phyloP scores from a whole-genome alignment of 1,140 invertebrate species.

The Drosophila sulfurigaster region DNA sequence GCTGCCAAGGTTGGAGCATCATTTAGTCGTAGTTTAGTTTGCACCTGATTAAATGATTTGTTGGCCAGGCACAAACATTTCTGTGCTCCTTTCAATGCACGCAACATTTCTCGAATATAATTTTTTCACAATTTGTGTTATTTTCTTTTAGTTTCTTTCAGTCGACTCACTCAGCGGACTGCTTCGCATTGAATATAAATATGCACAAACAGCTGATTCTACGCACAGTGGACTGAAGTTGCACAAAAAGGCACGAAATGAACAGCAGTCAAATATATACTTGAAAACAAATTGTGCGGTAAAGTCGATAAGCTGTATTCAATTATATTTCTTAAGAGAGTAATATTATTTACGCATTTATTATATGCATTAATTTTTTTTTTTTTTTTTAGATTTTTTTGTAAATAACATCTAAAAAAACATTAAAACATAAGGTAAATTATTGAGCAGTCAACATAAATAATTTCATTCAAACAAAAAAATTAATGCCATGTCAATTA shows the following conservation, averaged over 20 bases:
- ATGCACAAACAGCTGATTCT: slow-evolving; percentile 34
- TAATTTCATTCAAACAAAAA: no score
- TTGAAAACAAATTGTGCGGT: background rate
- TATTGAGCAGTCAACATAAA: no score
- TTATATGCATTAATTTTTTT: no score
- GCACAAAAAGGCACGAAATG: background rate
- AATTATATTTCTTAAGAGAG: no score
- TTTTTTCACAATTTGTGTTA: background rate
- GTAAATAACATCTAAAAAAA: no score
- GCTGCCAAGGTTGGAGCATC: slow-evolving; percentile 14
- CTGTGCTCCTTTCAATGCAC: slow-evolving; percentile 42
- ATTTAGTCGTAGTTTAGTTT: background rate
- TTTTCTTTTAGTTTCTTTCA: background rate
- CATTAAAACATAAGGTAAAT: no score
- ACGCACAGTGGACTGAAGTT: slow-evolving; percentile 11
- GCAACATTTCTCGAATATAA: slow-evolving; percentile 52
- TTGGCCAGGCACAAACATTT: slow-evolving; percentile 43
- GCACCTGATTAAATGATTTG: background rate
- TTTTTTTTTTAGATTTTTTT: no score
- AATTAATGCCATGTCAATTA: no score
- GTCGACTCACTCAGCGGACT: background rate
- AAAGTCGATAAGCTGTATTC: no score
- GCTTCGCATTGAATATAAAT: background rate
- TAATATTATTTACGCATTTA: no score
- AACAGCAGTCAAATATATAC: background rate